phyloP scores from a whole-genome alignment of 2,113 vertebrate genomes.

The Apteryx owenii region DNA sequence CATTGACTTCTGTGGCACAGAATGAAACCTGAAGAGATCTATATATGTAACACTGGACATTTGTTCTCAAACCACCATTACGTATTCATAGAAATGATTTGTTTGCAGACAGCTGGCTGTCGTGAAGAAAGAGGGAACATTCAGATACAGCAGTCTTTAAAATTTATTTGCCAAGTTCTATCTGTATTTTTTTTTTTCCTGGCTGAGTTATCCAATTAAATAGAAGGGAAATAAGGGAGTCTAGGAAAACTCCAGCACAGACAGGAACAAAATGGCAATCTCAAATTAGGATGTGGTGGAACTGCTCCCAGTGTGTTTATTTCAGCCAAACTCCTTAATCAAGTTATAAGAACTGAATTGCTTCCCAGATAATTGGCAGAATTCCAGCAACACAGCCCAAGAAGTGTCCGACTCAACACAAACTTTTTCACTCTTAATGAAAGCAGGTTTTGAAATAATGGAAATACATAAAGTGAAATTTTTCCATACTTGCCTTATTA shows the following conservation, averaged over 20 bases:
- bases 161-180: neutral
- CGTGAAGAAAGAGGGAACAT: neutral
- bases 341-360: neutral
- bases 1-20: accelerated
- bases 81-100: neutral
- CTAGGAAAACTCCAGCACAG: neutral
- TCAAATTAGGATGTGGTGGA: neutral
- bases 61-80: neutral
- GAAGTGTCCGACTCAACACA: accelerated
- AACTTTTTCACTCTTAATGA: neutral
- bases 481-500: neutral
- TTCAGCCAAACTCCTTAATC: neutral
- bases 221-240: neutral
- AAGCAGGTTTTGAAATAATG: neutral
- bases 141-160: neutral
- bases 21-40: neutral
- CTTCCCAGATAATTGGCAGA: neutral
- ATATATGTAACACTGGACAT: accelerated
- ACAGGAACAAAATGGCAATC: neutral
- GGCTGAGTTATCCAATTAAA: neutral
- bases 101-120: neutral
- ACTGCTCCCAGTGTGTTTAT: neutral
- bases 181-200: neutral
- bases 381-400: neutral
- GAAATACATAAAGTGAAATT: neutral